These are phyloP conservation scores for Petrocephalus zakoni DNA, from an alignment of 2,113 vertebrate genomes.

Conservation along the genomic window DNA sequence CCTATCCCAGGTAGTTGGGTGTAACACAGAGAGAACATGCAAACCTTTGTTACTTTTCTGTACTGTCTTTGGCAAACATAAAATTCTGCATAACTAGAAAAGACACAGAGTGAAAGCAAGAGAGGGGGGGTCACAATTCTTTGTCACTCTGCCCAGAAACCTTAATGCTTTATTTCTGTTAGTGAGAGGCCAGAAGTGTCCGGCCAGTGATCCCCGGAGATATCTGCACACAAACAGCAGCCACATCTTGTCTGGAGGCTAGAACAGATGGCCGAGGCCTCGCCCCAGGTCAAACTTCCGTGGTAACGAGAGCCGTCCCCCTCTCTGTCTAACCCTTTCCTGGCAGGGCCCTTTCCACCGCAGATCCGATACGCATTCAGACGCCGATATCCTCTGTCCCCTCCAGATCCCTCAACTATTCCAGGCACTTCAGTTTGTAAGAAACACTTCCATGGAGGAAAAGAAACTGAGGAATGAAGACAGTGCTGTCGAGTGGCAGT, in stretches of 20 bases:
- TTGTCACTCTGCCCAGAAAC: neutral
- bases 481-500: neutral
- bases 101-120: neutral
- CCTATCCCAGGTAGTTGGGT: neutral
- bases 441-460: neutral
- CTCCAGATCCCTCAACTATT: neutral
- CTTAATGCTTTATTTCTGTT: neutral
- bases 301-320: neutral
- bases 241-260: neutral
- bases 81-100: neutral
- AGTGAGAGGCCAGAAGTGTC: neutral
- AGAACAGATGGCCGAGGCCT: neutral
- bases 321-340: neutral
- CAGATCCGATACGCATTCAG: neutral
- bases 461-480: neutral
- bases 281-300: neutral
- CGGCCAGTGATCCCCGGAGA: neutral
- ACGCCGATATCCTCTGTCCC: neutral
- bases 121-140: neutral
- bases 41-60: neutral
- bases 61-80: neutral
- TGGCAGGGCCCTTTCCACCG: neutral
- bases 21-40: neutral
- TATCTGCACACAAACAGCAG: neutral
- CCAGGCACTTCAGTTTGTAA: neutral